phyloP scores from a whole-genome alignment of 2,113 vertebrate genomes.

The Halcyon malimbica region DNA sequence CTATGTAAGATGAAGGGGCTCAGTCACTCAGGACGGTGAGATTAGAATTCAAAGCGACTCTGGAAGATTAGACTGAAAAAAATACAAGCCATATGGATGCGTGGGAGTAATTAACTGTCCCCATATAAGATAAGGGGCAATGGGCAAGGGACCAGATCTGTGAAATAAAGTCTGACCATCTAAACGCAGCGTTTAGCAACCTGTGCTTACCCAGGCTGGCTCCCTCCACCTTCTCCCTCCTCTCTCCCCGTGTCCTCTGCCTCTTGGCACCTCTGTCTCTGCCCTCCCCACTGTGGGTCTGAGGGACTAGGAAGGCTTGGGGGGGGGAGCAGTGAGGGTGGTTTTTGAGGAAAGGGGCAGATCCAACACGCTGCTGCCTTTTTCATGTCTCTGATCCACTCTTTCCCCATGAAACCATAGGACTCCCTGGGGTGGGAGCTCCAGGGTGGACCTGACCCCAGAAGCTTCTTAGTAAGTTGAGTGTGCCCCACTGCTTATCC shows the following conservation, averaged over 20 bases:
- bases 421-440: neutral
- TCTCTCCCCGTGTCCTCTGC: neutral
- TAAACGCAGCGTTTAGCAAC: neutral
- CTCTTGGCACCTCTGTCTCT: neutral
- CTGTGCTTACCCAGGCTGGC: neutral
- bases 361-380: neutral
- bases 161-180: neutral
- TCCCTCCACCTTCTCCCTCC: neutral
- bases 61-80: neutral
- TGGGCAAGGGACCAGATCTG: neutral
- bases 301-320: neutral
- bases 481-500: neutral
- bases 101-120: neutral
- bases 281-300: neutral
- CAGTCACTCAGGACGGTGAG: fast-evolving
- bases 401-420: neutral
- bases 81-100: fast-evolving
- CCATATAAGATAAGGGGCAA: neutral
- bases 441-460: neutral
- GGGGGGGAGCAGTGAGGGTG: neutral
- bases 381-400: neutral
- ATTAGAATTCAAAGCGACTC: neutral
- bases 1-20: neutral
- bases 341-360: neutral
- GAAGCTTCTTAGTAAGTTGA: neutral